These are phyloP conservation scores for Xyrauchen texanus DNA, from an alignment of 2,113 vertebrate species.

Conservation along the genomic window DNA sequence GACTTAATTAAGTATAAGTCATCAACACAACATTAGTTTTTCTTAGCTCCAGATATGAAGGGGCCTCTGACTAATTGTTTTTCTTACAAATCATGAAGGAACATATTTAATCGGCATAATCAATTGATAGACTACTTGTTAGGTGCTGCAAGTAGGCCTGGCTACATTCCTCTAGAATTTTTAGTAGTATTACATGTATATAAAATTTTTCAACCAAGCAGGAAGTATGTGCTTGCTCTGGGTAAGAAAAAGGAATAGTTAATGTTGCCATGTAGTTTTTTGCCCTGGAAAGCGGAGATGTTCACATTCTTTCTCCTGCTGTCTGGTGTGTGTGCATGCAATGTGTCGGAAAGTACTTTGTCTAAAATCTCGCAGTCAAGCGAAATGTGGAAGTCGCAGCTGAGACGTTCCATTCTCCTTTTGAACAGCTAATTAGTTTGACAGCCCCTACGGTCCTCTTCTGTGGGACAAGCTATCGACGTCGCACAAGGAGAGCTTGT, in stretches of 20 bases:
- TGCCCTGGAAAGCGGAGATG: neutral
- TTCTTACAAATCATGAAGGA: neutral
- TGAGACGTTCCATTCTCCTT: slow-evolving; percentile 26
- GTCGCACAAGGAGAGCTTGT: neutral
- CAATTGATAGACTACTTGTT: neutral
- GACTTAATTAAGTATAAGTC: neutral
- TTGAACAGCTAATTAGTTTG: slow-evolving; percentile 48
- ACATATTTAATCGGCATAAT: neutral
- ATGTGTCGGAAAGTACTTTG: neutral
- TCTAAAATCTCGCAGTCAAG: slow-evolving; percentile 22
- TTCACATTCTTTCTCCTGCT: neutral
- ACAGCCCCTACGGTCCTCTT: slow-evolving; percentile 21
- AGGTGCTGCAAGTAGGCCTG: too few relatives aligned
- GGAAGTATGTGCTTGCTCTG: neutral
- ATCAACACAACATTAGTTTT: neutral
- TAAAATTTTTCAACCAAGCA: too few relatives aligned
- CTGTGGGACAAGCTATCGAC: slow-evolving; percentile 17
- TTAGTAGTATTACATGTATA: too few relatives aligned
- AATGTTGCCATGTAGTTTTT: neutral
- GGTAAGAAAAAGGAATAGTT: neutral
- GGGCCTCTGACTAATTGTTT: neutral
- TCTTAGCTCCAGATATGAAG: neutral
- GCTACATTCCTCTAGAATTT: too few relatives aligned
- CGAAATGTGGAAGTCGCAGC: slow-evolving; percentile 38
- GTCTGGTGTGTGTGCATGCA: slow-evolving; percentile 41